phyloP scores from a whole-genome alignment of 2,888 invertebrate genomes.

The Leptothorax acervorum region DNA sequence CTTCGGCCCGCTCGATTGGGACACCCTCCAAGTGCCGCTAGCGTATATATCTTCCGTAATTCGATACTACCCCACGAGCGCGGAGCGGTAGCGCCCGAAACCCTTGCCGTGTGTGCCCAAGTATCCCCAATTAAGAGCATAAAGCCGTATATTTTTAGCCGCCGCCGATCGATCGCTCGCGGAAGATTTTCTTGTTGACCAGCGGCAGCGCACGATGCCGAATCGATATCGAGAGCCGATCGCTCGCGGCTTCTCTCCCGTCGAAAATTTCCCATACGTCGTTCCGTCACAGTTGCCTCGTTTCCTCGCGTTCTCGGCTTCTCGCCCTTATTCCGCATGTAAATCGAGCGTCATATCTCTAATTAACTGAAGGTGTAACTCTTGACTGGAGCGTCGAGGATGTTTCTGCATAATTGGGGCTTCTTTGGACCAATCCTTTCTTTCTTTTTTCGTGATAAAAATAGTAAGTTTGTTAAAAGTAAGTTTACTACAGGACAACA shows the following conservation, averaged over 20 bases:
- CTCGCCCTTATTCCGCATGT: no score
- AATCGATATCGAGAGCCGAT: neutral
- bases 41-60: constrained; percentile 67
- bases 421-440: neutral
- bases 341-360: neutral
- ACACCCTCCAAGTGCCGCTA: constrained; percentile 66
- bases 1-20: constrained; percentile 46
- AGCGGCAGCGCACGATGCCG: neutral
- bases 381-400: neutral
- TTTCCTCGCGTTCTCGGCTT: neutral
- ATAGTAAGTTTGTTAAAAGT: neutral
- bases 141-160: constrained; percentile 48
- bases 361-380: neutral
- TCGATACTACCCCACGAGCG: constrained; percentile 56
- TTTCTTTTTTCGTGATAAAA: neutral
- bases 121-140: constrained; percentile 62
- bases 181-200: neutral
- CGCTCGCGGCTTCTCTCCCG: neutral
- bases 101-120: constrained; percentile 57
- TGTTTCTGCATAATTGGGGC: neutral
- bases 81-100: constrained; percentile 59
- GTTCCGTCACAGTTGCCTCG: neutral
- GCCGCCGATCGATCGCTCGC: constrained; percentile 50
- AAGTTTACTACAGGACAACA: neutral
- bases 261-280: neutral